A percentile compares a stretch with the other conserved stretches of the same genome.
Evolutionary conservation across 1,140 invertebrate genomes (phyloP).

Genomic region (Sminthurides bifidus): DNA sequence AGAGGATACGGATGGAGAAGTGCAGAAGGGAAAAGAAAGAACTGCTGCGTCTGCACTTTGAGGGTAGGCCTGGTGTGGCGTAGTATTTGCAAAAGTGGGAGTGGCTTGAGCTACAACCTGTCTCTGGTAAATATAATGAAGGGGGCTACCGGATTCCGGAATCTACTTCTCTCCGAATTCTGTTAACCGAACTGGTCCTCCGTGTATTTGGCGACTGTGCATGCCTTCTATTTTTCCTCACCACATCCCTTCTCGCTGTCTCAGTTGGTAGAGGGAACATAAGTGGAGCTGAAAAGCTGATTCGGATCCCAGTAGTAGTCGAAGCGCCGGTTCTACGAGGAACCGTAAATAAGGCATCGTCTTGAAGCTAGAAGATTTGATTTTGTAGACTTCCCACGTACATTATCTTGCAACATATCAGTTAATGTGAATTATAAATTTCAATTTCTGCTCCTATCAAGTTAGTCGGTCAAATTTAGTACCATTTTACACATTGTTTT

Average conservation of each 20-base stretch:
- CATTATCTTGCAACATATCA: too few relatives aligned
- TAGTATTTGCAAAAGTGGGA: conserved; percentile 20
- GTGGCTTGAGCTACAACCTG: conserved; percentile 24
- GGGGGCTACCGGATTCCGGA: conserved; percentile 15
- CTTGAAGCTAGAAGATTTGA: too few relatives aligned
- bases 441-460: too few relatives aligned
- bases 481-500: too few relatives aligned
- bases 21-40: conserved; percentile 10
- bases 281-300: conserved; percentile 5
- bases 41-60: conserved; percentile 5
- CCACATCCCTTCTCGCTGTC: background rate
- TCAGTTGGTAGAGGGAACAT: background rate
- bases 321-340: background rate
- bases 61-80: conserved; percentile 9
- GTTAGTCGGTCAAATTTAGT: too few relatives aligned
- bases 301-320: conserved; percentile 1
- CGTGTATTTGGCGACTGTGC: background rate
- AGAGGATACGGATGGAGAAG: conserved; percentile 1
- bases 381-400: too few relatives aligned
- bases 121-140: conserved; percentile 25
- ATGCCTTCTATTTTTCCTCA: background rate
- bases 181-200: conserved; percentile 12
- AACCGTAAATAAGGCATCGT: too few relatives aligned
- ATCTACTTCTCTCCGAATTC: conserved; percentile 17
- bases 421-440: too few relatives aligned